These are phyloP conservation scores for Chascanopsetta lugubris DNA, from an alignment of 2,113 vertebrate species.

Conservation along the genomic window DNA sequence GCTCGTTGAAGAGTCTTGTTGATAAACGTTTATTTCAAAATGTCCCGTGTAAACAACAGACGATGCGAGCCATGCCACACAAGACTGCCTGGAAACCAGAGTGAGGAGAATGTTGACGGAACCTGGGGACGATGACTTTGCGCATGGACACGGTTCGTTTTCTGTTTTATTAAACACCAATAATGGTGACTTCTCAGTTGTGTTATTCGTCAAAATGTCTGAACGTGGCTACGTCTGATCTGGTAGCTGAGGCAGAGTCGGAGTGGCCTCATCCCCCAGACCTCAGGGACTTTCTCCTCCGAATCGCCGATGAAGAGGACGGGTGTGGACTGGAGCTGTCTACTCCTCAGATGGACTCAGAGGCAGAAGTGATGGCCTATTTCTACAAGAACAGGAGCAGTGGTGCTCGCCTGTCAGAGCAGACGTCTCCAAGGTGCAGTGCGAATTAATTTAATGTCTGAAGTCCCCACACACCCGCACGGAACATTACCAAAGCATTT, in stretches of 20 bases:
- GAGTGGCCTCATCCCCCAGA: constrained; percentile 61
- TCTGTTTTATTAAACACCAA: neutral
- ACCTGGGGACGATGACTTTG: constrained; percentile 40
- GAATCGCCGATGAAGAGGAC: constrained; percentile 69
- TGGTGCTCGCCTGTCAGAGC: neutral
- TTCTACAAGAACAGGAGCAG: constrained; percentile 56
- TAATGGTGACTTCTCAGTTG: neutral
- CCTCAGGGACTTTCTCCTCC: constrained; percentile 74
- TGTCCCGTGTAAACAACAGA: constrained; percentile 34
- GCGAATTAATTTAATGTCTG: neutral
- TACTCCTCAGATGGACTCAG: constrained; percentile 73
- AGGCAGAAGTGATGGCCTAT: constrained; percentile 71
- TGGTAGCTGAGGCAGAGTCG: constrained; percentile 53
- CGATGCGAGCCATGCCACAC: constrained; percentile 32
- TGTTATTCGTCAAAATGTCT: neutral
- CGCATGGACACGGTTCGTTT: constrained; percentile 66
- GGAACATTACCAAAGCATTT: neutral
- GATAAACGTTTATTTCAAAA: neutral
- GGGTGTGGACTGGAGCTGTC: constrained; percentile 36
- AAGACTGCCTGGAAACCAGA: constrained; percentile 57
- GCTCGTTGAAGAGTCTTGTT: neutral
- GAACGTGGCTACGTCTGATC: neutral
- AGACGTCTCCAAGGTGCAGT: constrained; percentile 45
- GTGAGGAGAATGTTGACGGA: constrained; percentile 42
- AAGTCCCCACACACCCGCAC: neutral